Conservation (phyloP, 53 echinoderm and acorn worm genomes). For the Astropecten irregularis region DNA sequence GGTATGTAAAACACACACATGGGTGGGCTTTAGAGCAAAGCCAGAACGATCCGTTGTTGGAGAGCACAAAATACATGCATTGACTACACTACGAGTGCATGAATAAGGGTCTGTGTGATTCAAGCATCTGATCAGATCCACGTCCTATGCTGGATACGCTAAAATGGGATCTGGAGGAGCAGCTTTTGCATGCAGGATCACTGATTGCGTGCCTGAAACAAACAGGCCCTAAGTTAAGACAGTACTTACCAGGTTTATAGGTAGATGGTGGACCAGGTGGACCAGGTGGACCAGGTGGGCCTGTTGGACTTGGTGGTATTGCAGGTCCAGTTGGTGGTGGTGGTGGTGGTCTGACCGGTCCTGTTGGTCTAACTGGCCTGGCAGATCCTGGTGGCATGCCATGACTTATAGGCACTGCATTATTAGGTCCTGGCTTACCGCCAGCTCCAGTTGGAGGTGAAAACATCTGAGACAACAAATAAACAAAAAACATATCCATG, state of each 20-base stretch:
- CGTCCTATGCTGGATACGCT: no score
- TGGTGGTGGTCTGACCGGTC: constrained; percentile 2
- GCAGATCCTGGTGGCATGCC: not conserved
- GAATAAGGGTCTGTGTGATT: no score
- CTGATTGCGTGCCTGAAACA: no score
- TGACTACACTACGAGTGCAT: no score
- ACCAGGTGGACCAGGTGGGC: constrained; percentile 33
- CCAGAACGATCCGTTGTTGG: no score
- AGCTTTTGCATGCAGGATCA: no score
- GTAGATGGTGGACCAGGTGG: constrained; percentile 17
- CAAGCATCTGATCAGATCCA: no score
- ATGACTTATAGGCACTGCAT: constrained; percentile 21
- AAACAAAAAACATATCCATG: not conserved
- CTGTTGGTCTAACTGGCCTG: constrained; percentile 13
- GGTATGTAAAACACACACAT: no score
- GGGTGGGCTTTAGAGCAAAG: no score
- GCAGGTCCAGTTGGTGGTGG: not conserved
- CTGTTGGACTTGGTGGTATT: constrained; percentile 37
- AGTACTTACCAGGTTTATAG: constrained; percentile 53
- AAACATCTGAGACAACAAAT: constrained; percentile 52
- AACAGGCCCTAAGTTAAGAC: no score
- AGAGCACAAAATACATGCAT: no score
- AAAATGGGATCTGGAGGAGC: no score
- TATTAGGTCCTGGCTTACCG: constrained; percentile 32
- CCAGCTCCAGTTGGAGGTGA: constrained; percentile 64